Base-by-base conservation (phyloP, 37 sponge, comb jelly and placozoan species). In the Aplysina aerophoba region DNA sequence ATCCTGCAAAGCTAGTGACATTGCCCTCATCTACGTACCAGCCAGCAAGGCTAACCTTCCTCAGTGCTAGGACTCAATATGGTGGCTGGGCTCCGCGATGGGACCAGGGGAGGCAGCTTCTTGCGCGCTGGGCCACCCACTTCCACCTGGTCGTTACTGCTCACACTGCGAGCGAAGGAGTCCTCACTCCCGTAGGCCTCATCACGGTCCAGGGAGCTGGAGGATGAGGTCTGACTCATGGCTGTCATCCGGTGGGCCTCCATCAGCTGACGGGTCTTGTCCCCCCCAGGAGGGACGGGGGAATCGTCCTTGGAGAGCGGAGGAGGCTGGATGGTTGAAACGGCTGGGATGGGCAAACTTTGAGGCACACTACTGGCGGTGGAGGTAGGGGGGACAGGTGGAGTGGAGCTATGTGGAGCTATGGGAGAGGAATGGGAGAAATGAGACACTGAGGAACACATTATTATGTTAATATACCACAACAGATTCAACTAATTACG, bases 121-220 rank as follows among this genome's bases (percentile, higher is more conserved):
- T 72, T 72, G 73, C 73, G 73, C 27, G 73, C 35, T 0, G 35
- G 33, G 27, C 33, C 37, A 33, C 22, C 21, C 20, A 33, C 22
- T 80, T 80, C 31, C 28, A 54, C 71, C 27, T 69, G 71, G 4
- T 69, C 71, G 28, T 30, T 35, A 27, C 71, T 69, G 71, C 71
- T 41, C 39, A 44, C 24, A 4, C 78, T 75, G 20, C 37, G 37
- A 24, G 78, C 78, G 20, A 75, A 5, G 15, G 78, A 75, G 44
- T 50, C 78, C 37, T 75, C 54, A 41, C 78, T 75, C 3, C 78
- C 54, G 53, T 75, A 75, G 37, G 78, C 78, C 78, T 75, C 78
- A 50, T 75, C 78, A 24, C 39, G 37, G 50, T 75, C 78, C 44
- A 75, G 78, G 16, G 78, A 75, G 37, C 54, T 75, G 21, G 78